Evolutionary conservation across 1,140 invertebrate species (phyloP).

Genomic region (Megalonaias nervosa): DNA sequence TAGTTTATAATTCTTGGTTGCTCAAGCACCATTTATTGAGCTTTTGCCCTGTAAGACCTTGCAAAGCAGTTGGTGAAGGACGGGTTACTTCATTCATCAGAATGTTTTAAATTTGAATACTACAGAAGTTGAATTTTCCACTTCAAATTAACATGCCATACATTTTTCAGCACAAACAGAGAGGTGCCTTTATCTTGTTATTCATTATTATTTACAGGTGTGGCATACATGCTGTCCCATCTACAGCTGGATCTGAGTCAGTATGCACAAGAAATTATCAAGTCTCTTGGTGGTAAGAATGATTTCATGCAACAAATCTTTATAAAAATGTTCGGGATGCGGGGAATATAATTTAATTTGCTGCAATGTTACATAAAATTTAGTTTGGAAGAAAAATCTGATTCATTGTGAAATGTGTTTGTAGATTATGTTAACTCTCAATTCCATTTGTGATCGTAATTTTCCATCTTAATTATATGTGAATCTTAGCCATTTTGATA

Average conservation of each 20-base stretch:
- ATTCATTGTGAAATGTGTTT: neutral
- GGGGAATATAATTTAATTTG: neutral
- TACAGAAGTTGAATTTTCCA: too few species aligned
- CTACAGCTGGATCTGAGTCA: conserved; percentile 85
- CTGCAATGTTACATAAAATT: neutral
- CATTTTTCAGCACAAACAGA: neutral
- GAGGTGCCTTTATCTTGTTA: conserved; percentile 12
- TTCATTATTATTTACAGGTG: conserved; percentile 70
- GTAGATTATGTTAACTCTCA: neutral
- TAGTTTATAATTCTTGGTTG: too few species aligned
- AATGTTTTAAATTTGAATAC: too few species aligned
- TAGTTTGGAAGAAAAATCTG: neutral
- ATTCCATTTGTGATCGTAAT: neutral
- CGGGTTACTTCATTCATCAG: too few species aligned
- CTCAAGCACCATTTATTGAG: too few species aligned
- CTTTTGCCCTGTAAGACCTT: too few species aligned
- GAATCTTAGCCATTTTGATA: too few species aligned
- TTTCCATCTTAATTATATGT: too few species aligned
- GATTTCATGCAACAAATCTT: conserved; percentile 17
- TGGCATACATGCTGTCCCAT: conserved; percentile 82
- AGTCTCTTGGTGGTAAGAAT: conserved; percentile 82
- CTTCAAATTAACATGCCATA: neutral
- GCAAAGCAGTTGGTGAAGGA: too few species aligned
- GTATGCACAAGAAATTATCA: conserved; percentile 85
- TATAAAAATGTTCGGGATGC: neutral